Percentiles rank a stretch among this genome's conserved stretches.
Evolutionary conservation across 2,113 vertebrate genomes (phyloP).

Genomic region (Micromys minutus): DNA sequence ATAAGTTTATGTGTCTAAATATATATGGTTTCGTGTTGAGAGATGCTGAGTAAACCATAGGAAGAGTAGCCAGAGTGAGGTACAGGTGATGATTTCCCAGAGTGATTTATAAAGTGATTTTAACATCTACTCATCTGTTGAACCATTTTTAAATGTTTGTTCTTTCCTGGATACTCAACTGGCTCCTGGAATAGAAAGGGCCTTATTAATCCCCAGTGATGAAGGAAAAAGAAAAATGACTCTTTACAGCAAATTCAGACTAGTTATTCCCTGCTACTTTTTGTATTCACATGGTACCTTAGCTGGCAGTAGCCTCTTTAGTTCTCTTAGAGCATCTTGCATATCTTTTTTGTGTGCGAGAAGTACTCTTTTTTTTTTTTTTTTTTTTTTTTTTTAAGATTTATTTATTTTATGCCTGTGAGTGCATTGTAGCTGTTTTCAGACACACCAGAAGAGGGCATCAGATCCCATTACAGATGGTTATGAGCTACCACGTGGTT

Average conservation of each 20-base stretch:
- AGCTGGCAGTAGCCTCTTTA: background rate
- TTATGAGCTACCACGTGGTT: too few relatives aligned
- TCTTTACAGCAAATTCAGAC: background rate
- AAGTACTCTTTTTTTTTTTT: too few relatives aligned
- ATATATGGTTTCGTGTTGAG: background rate
- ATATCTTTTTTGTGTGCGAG: too few relatives aligned
- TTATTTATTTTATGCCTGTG: too few relatives aligned
- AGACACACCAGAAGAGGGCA: too few relatives aligned
- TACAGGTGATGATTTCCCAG: background rate
- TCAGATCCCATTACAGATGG: too few relatives aligned
- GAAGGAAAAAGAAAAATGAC: background rate
- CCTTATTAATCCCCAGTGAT: background rate
- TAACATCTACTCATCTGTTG: background rate
- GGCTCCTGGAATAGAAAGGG: background rate
- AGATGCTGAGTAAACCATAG: constrained; percentile 5
- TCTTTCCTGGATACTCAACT: background rate
- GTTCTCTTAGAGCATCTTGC: background rate
- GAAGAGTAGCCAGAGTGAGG: constrained; percentile 18
- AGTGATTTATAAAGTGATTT: background rate
- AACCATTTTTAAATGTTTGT: constrained; percentile 23
- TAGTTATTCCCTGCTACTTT: background rate
- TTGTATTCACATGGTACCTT: background rate
- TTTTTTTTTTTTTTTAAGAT: too few relatives aligned
- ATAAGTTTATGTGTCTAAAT: constrained; percentile 27
- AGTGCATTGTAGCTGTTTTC: too few relatives aligned